Evolutionary conservation across 1,140 invertebrate species (phyloP), one percentile per base, ranked within the genome.

Genomic region (Bombus haemorrhoidalis): DNA sequence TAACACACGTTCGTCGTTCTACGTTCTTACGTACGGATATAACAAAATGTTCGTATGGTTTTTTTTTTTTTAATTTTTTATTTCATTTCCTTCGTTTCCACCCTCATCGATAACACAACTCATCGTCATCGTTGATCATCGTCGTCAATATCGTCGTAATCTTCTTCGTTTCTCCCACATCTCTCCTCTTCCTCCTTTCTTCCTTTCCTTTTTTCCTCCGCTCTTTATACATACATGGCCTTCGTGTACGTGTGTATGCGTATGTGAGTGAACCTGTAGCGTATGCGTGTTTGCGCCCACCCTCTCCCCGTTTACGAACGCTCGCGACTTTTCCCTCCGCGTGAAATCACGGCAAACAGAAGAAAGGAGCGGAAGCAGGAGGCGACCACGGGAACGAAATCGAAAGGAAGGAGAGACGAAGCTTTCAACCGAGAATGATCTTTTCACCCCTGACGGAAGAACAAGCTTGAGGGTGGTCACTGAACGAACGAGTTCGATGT

Each of bases 41-140:
- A 93, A 94, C 92, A 93, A 93, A 93, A 93, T 91, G 85, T 86
- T 89, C 90, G 87, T 91, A 90, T 75, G 64, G 81, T 64, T 86
- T 37, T 37, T 34, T 66, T n/a, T 9, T 4, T 76, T 39, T 37
- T 37, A 37, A 13, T 82, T 41, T 25, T 43, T 15, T 22, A 10
- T 22, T 53, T 34, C 32, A n/a, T 37, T 59, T 72, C 57, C 59
- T 53, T 81, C 53, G 37, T 86, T 37, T 87, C 32, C 73, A 74
- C 41, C 73, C 32, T 34, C 22, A 22, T 53, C 73, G 18, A 34
- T 43, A 72, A 74, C 34, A 68, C 32, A 32, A 34, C n/a, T 25
- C 62, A 41, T 47, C 41, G 43, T 72, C 39, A 39, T 72, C 64
- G 71, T 43, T 74, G 13, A 47, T 43, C 41, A 64, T 87, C 37